Evolutionary conservation across 2,113 vertebrate genomes (phyloP), one percentile per base, ranked within the genome.

Genomic region (Anhinga rufa): DNA sequence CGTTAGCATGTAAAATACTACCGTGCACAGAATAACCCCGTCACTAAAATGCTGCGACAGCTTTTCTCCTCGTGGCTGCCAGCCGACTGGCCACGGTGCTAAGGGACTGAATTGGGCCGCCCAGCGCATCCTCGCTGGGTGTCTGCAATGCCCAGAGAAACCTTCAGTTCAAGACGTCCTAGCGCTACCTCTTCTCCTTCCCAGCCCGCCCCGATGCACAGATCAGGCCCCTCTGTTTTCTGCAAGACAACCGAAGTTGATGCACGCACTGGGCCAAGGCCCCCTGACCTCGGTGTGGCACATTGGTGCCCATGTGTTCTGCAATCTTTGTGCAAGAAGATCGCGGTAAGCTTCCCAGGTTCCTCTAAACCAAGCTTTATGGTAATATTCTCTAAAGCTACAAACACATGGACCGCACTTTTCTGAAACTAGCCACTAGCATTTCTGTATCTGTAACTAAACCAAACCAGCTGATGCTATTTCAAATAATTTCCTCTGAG

Each of bases 301-400:
- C 0, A 2, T 5, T 6, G 0, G 20, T 19, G 14, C 38, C 44
- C 4, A 7, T 3, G 4, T 2, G 4, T 22, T 57, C 70, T 34
- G 64, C 44, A 22, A 12, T 10, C 36, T 6, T 6, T 7, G 31
- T 12, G 17, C 10, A 22, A 18, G 24, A 26, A 34, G 49, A 24
- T n/a, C 7, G 3, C 1, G 1, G 38, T 6, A 8, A 36, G 32
- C 17, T 29, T 11, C 65, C 38, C 15, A 6, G 6, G 18, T 36
- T 48, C 57, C 70, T 44, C 38, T 26, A 38, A 74, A 62, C 58
- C 29, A 46, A n/a, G 28, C 32, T 17, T 10, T 26, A 9, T 6
- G 24, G 60, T 10, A 62, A 31, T 14, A 55, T 29, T 22, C 71
- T 49, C 42, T 51, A 17, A n/a, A 40, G 49, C 44, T 31, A 40